Percentiles rank a stretch among this genome's conserved stretches.
Evolutionary conservation across 2,797 vertebrate species (phyloP).

Genomic region (Coregonus sp.): DNA sequence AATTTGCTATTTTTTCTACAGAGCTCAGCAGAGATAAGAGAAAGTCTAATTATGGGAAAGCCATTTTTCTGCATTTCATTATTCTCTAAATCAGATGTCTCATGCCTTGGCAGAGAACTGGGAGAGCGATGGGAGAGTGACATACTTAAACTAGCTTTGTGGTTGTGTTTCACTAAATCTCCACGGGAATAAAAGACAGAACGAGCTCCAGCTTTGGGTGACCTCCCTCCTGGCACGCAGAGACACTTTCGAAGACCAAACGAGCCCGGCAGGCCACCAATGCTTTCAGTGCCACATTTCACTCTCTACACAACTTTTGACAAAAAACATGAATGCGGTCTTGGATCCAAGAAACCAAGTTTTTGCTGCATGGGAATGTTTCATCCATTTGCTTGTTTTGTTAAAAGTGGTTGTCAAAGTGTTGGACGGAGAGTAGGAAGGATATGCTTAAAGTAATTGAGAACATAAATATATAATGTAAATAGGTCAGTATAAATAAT

Average conservation of each 20-base stretch:
- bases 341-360: background rate
- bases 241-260: slow-evolving; percentile 39
- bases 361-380: background rate
- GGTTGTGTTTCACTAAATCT: slow-evolving; percentile 86
- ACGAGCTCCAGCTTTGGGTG: slow-evolving; percentile 41
- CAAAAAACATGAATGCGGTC: slow-evolving; percentile 1
- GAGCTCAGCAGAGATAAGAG: slow-evolving; percentile 74
- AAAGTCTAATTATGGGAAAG: slow-evolving; percentile 86
- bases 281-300: slow-evolving; percentile 43
- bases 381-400: background rate
- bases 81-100: slow-evolving; percentile 90
- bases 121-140: slow-evolving; percentile 81
- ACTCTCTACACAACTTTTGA: slow-evolving; percentile 9
- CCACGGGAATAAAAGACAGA: slow-evolving; percentile 69
- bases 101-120: slow-evolving; percentile 84
- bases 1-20: slow-evolving; percentile 82
- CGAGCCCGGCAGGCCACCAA: slow-evolving; percentile 30
- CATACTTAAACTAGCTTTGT: slow-evolving; percentile 88
- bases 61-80: slow-evolving; percentile 85
- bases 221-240: slow-evolving; percentile 43
- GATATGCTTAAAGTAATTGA: background rate
- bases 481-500: background rate
- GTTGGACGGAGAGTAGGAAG: background rate
- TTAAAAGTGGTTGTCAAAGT: too few relatives aligned
- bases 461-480: background rate